Conservation (phyloP, 2,888 invertebrate genomes). For the Leptopilina syphax region DNA sequence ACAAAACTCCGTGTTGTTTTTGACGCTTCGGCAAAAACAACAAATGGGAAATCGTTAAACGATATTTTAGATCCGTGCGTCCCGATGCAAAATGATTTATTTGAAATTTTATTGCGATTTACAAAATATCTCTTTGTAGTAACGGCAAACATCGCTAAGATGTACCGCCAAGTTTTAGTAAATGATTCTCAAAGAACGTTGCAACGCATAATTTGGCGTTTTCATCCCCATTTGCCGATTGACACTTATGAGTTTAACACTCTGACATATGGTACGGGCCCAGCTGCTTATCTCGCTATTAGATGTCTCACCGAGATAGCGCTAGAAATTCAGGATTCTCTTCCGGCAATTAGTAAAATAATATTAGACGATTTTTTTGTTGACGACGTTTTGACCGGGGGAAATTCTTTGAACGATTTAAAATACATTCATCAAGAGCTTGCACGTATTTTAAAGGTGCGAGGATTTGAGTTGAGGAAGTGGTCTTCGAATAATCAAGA, state of each 20-base stretch:
- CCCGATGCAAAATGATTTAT: conserved; percentile 50
- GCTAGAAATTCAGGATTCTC: background rate
- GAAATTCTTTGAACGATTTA: background rate
- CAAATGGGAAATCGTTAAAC: conserved; percentile 56
- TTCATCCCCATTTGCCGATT: no score
- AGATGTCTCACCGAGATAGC: background rate
- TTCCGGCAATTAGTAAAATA: background rate
- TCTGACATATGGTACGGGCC: no score
- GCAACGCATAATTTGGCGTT: no score
- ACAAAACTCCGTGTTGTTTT: conserved; percentile 63
- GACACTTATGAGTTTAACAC: no score
- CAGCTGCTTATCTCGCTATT: no score
- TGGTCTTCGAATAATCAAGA: background rate
- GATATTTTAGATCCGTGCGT: conserved; percentile 55
- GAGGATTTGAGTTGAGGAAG: background rate
- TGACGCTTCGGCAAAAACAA: conserved; percentile 58
- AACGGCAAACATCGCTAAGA: no score
- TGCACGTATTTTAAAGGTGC: background rate
- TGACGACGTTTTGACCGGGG: background rate
- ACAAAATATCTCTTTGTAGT: conserved; percentile 37
- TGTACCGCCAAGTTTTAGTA: no score
- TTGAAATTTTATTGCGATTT: conserved; percentile 53
- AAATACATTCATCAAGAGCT: background rate
- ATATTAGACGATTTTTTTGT: background rate
- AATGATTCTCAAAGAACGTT: no score